Evolutionary conservation across 1,140 invertebrate genomes (phyloP).

Genomic region (Mamestra configurata): DNA sequence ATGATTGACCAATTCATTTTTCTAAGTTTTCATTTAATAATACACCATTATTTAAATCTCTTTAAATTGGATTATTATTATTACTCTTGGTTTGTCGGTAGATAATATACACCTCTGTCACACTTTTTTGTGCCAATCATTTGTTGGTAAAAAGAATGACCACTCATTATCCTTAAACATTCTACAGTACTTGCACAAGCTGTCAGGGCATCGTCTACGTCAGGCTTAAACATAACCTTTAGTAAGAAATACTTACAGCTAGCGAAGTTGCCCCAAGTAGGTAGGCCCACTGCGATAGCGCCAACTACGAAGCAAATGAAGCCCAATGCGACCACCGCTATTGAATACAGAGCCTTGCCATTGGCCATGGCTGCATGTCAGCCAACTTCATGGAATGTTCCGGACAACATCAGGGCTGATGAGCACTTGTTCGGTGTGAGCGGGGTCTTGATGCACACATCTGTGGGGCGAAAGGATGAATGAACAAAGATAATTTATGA

Average conservation of each 20-base stretch:
- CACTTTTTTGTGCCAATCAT: no score
- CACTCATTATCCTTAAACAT: no score
- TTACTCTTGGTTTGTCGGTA: no score
- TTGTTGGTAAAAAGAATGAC: no score
- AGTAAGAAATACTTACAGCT: constrained; percentile 86
- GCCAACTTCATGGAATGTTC: constrained; percentile 69
- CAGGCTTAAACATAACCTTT: neutral
- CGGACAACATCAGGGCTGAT: constrained; percentile 73
- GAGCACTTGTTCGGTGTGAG: constrained; percentile 47
- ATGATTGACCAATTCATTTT: no score
- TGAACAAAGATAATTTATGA: neutral
- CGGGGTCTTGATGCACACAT: constrained; percentile 57
- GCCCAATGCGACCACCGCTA: constrained; percentile 92
- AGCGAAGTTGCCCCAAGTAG: constrained; percentile 94
- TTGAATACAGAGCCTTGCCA: constrained; percentile 90
- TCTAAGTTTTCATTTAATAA: no score
- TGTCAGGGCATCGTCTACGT: neutral
- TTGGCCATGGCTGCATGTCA: constrained; percentile 87
- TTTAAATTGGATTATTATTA: no score
- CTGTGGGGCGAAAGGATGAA: constrained; percentile 45
- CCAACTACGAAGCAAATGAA: constrained; percentile 93
- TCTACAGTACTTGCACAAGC: neutral
- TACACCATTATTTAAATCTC: no score
- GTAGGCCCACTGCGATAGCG: constrained; percentile 92
- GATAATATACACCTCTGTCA: no score